phyloP scores from a whole-genome alignment of 92 coral and sea anemone genomes.

The Nematostella vectensis region DNA sequence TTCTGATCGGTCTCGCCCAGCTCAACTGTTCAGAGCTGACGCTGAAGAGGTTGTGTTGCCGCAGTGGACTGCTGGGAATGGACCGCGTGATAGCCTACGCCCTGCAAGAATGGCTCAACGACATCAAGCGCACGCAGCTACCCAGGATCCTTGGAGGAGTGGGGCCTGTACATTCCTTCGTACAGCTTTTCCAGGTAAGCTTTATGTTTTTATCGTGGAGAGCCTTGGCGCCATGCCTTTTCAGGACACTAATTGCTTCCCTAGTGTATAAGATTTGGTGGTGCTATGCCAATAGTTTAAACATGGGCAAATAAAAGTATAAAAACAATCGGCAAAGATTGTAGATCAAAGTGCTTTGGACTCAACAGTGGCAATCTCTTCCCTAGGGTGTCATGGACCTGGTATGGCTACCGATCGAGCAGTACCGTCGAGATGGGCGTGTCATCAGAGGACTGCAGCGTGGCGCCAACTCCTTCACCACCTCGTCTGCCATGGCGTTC shows the following conservation, averaged over 20 bases:
- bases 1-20: slow-evolving; percentile 85
- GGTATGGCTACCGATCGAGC: slow-evolving; percentile 97
- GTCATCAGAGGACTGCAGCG: slow-evolving; percentile 95
- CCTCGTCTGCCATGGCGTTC: slow-evolving; percentile 98
- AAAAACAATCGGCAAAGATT: no score
- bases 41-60: slow-evolving; percentile 83
- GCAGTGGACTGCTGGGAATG: slow-evolving; percentile 87
- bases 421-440: slow-evolving; percentile 95
- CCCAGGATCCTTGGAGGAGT: slow-evolving; percentile 93
- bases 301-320: no score
- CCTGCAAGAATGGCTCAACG: slow-evolving; percentile 90
- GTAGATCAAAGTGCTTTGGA: background rate
- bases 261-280: no score
- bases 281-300: no score
- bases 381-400: slow-evolving; percentile 90
- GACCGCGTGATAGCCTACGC: slow-evolving; percentile 87
- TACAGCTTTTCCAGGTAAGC: slow-evolving; percentile 61
- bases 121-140: slow-evolving; percentile 77
- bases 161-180: slow-evolving; percentile 95
- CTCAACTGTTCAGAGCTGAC: slow-evolving; percentile 92
- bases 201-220: no score
- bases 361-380: no score
- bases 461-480: slow-evolving; percentile 95
- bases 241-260: no score
- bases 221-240: no score